These are phyloP conservation scores for Amia ocellicauda DNA, from an alignment of 2,113 vertebrate genomes.

Conservation along the genomic window DNA sequence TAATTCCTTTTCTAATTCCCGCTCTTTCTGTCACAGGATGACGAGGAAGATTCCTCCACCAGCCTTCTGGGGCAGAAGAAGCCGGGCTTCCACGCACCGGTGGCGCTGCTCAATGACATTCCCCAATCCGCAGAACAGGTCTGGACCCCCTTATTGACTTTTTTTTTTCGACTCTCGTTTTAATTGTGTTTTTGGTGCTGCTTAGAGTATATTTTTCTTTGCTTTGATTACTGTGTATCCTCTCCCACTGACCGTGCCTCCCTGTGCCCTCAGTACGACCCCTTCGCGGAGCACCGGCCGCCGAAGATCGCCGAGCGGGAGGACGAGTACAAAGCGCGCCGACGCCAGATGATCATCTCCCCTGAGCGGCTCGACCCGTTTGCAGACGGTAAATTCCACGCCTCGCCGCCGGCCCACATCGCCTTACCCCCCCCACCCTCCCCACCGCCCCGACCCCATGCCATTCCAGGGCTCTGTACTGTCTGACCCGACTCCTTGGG, in stretches of 20 bases:
- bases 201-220: not conserved
- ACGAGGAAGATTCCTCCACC: slow-evolving; percentile 91
- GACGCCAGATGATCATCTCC: slow-evolving; percentile 97
- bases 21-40: slow-evolving; percentile 70
- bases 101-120: slow-evolving; percentile 94
- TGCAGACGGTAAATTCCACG: slow-evolving; percentile 89
- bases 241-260: not conserved
- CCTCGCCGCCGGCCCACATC: slow-evolving; percentile 17
- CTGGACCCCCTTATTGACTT: not conserved
- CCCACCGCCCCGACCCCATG: slow-evolving; percentile 19
- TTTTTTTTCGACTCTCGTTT: not conserved
- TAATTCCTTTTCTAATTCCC: slow-evolving; percentile 12
- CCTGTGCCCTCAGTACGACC: slow-evolving; percentile 80
- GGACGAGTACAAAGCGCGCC: slow-evolving; percentile 95
- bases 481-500: slow-evolving; percentile 39
- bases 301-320: slow-evolving; percentile 94
- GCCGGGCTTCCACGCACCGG: slow-evolving; percentile 92
- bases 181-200: not conserved
- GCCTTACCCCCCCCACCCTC: slow-evolving; percentile 25
- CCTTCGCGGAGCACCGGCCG: slow-evolving; percentile 92
- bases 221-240: not conserved
- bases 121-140: slow-evolving; percentile 97
- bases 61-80: slow-evolving; percentile 95
- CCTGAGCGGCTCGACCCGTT: slow-evolving; percentile 97
- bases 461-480: slow-evolving; percentile 23